A percentile compares a stretch with the other conserved stretches of the same genome.
Evolutionary conservation across 2,888 invertebrate genomes (phyloP).

Genomic region (Nemotelus pantherinus): DNA sequence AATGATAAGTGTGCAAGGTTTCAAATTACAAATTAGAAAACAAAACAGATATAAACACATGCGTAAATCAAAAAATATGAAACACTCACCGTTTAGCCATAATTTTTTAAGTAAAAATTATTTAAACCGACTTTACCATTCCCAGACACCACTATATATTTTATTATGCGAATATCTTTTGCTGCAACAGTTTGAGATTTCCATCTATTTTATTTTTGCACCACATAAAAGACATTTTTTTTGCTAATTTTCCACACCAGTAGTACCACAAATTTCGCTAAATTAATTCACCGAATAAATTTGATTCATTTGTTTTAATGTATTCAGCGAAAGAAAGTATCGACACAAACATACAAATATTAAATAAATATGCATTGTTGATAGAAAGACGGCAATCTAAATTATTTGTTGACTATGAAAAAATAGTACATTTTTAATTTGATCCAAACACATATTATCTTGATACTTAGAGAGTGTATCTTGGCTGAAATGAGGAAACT

Average conservation of each 20-base stretch:
- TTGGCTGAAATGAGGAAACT: slow-evolving; percentile 13
- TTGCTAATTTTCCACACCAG: slow-evolving; percentile 29
- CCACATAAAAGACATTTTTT: slow-evolving; percentile 31
- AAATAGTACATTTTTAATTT: too few species aligned
- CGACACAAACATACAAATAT: slow-evolving; percentile 28
- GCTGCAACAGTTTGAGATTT: slow-evolving; percentile 25
- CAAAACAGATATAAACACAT: slow-evolving; percentile 36
- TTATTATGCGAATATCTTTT: slow-evolving; percentile 19
- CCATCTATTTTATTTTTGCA: slow-evolving; percentile 34
- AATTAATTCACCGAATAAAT: slow-evolving; percentile 22
- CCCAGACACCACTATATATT: slow-evolving; percentile 57
- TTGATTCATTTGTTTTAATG: background rate
- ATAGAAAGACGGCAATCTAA: slow-evolving; percentile 35
- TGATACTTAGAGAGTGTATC: slow-evolving; percentile 30
- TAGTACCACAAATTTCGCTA: slow-evolving; percentile 38
- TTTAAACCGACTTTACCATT: slow-evolving; percentile 59
- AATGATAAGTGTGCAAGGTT: too few species aligned
- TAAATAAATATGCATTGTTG: slow-evolving; percentile 7
- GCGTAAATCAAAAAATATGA: slow-evolving; percentile 52
- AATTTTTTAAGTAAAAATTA: slow-evolving; percentile 48
- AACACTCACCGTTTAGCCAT: slow-evolving; percentile 66
- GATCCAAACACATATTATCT: too few species aligned
- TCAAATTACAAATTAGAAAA: slow-evolving; percentile 1
- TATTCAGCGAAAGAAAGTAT: slow-evolving; percentile 17
- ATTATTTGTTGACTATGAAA: background rate